phyloP scores from a whole-genome alignment of 2,888 invertebrate species.

The Dione juno region DNA sequence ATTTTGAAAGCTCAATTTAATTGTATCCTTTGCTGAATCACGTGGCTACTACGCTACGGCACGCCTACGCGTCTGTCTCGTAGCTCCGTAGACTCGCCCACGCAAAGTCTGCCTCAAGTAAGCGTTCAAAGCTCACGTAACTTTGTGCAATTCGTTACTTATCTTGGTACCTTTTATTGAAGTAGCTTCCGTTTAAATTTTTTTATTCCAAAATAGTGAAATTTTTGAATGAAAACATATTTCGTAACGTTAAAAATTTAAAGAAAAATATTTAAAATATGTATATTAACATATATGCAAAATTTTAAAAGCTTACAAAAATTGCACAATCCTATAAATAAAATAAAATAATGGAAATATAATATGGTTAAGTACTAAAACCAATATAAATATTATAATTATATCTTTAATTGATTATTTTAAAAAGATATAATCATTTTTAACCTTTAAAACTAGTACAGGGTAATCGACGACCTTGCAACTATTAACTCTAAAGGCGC shows the following conservation, averaged over 20 bases:
- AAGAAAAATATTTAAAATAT: neutral
- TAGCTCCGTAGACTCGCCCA: slow-evolving; percentile 79
- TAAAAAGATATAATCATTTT: slow-evolving; percentile 29
- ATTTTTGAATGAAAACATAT: neutral
- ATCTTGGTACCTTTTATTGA: neutral
- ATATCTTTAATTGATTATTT: neutral
- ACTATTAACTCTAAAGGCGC: slow-evolving; percentile 21
- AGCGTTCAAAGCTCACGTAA: slow-evolving; percentile 44
- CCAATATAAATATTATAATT: neutral
- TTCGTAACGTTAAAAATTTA: neutral
- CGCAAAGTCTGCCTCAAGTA: slow-evolving; percentile 60
- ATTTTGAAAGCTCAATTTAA: neutral
- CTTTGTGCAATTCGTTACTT: neutral
- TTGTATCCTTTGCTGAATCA: slow-evolving; percentile 48
- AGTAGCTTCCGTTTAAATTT: neutral
- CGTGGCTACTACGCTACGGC: slow-evolving; percentile 71
- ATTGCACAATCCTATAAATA: too few relatives aligned
- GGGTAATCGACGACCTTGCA: slow-evolving; percentile 18
- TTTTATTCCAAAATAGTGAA: neutral
- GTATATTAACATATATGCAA: neutral
- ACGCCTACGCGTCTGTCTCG: slow-evolving; percentile 79
- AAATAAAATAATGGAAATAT: neutral
- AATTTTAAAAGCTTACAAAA: neutral
- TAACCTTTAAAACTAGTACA: slow-evolving; percentile 32
- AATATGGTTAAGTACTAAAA: neutral